Evolutionary conservation across 1,140 invertebrate genomes (phyloP).

Genomic region (Drosophila sucinea): DNA sequence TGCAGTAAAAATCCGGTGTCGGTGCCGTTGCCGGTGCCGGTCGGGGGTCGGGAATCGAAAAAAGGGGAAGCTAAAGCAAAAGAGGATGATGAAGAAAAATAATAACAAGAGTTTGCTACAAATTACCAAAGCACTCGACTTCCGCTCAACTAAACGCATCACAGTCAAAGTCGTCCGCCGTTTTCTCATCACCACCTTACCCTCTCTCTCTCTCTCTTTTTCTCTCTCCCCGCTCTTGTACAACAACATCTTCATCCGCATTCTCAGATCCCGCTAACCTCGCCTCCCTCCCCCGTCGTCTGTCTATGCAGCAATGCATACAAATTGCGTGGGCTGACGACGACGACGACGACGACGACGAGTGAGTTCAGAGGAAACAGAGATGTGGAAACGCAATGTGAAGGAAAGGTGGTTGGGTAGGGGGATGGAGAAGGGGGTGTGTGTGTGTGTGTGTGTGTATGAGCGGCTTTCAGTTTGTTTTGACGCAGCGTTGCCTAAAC

Average conservation of each 20-base stretch:
- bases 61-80: background rate
- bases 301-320: conserved; percentile 29
- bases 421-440: conserved; percentile 6
- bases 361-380: background rate
- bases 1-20: conserved; percentile 8
- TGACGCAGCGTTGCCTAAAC: conserved; percentile 34
- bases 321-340: conserved; percentile 28
- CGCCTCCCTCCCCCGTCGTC: background rate
- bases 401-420: background rate
- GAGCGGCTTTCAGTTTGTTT: conserved; percentile 51
- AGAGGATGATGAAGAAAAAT: conserved; percentile 17
- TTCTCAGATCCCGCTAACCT: too few relatives aligned
- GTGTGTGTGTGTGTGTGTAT: conserved; percentile 5
- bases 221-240: too few relatives aligned
- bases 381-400: background rate
- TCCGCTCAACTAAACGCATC: conserved; percentile 76
- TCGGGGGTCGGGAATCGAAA: background rate
- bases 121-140: conserved; percentile 76
- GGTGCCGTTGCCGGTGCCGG: background rate
- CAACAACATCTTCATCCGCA: too few relatives aligned
- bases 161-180: conserved; percentile 42
- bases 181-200: conserved; percentile 29
- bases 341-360: background rate
- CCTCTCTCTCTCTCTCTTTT: background rate
- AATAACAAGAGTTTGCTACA: conserved; percentile 58